Conservation (phyloP, 2,797 vertebrate genomes). For the Aplochiton taeniatus region DNA sequence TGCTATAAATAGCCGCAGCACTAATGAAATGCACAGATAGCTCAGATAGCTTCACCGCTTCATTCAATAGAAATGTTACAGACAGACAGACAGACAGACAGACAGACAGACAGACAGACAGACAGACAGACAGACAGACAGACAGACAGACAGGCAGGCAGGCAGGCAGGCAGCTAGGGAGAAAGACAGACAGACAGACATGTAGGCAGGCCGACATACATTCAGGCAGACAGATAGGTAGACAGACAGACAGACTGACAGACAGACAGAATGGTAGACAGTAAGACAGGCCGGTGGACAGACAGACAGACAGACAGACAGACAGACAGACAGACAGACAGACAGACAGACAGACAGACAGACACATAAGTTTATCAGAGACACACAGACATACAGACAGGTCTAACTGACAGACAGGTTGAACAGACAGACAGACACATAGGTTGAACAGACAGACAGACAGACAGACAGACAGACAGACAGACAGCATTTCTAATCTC, state of each 20-base stretch:
- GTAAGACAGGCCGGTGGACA: neutral
- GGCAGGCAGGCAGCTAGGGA: neutral
- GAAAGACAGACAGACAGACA: neutral
- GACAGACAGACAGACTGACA: neutral
- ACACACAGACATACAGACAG: neutral
- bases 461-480: too few species aligned
- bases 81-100: neutral
- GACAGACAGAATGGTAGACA: neutral
- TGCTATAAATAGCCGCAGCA: conserved; percentile 49
- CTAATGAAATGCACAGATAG: conserved; percentile 55
- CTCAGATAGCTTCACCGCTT: conserved; percentile 35
- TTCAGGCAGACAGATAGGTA: neutral
- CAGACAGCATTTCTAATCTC: too few species aligned
- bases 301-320: neutral
- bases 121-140: neutral
- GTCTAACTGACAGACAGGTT: neutral
- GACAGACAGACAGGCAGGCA: neutral
- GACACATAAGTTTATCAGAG: neutral
- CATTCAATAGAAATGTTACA: conserved; percentile 30
- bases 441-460: neutral
- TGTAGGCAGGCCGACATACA: too few species aligned
- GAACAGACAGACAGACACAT: neutral
- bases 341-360: neutral
- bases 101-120: neutral
- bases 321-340: neutral